Percentiles rank a stretch among this genome's conserved stretches.
These are phyloP conservation scores for Tetragonula clypearis DNA, from an alignment of 1,140 invertebrate species.

Conservation along the genomic window DNA sequence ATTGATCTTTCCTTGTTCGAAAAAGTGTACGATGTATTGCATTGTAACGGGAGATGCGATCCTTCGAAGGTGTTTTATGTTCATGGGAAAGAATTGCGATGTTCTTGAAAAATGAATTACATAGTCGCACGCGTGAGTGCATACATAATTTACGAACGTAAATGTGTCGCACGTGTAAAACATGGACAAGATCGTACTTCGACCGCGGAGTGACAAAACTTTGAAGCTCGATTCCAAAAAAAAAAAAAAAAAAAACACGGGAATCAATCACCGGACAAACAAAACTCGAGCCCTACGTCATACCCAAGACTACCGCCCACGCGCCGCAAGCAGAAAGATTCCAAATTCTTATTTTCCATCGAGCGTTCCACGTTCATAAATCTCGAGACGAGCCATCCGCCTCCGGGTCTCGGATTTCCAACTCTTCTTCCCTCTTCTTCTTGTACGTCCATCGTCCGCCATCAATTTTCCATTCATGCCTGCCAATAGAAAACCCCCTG, in stretches of 20 bases:
- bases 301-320: background rate
- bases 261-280: background rate
- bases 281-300: background rate
- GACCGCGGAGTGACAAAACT: background rate
- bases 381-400: background rate
- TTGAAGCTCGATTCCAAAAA: background rate
- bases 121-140: background rate
- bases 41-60: too few species aligned
- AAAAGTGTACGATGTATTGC: too few species aligned
- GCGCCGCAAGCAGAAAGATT: background rate
- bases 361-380: background rate
- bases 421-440: background rate
- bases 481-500: background rate
- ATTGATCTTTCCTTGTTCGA: too few species aligned
- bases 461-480: slow-evolving; percentile 8
- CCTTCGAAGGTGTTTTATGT: too few species aligned
- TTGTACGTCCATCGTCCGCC: background rate
- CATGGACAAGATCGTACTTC: too few species aligned
- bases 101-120: background rate
- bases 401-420: background rate
- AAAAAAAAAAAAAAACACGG: background rate
- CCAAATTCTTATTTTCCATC: background rate
- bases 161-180: background rate
- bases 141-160: background rate
- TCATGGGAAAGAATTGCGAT: background rate